Percentiles rank a stretch among this genome's conserved stretches.
These are phyloP conservation scores for Rostratula benghalensis DNA, from an alignment of 2,113 vertebrate species.

Conservation along the genomic window DNA sequence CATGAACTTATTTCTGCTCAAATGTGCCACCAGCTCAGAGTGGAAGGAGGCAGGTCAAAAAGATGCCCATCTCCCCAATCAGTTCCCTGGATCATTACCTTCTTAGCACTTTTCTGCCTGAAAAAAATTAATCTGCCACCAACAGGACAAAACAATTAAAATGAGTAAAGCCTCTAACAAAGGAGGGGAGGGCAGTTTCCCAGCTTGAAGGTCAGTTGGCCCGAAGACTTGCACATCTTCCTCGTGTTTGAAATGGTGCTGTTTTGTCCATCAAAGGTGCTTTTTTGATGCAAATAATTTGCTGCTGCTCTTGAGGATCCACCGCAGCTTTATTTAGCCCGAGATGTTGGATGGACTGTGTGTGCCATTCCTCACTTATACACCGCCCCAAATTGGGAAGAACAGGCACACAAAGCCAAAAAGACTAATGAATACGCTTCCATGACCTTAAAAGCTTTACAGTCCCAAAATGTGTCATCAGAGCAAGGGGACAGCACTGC, in stretches of 20 bases:
- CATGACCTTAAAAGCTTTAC: not conserved
- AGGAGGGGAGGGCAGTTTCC: not conserved
- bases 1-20: not conserved
- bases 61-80: no score
- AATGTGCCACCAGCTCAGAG: not conserved
- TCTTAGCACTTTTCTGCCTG: not conserved
- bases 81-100: not conserved
- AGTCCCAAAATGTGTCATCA: not conserved
- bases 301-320: not conserved
- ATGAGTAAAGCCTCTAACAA: not conserved
- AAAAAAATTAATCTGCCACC: not conserved
- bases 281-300: not conserved
- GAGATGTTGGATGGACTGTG: not conserved
- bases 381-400: not conserved
- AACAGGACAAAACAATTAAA: not conserved
- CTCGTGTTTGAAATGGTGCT: accelerated
- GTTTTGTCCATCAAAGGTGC: not conserved
- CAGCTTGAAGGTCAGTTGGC: not conserved
- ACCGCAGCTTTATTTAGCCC: not conserved
- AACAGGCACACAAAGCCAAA: not conserved
- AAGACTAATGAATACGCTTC: accelerated
- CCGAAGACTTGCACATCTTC: not conserved
- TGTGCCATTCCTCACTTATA: not conserved
- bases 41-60: not conserved
- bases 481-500: accelerated